Evolutionary conservation across 2,113 vertebrate genomes (phyloP), one percentile per base, ranked within the genome.

Genomic region (Percina caprodes): DNA sequence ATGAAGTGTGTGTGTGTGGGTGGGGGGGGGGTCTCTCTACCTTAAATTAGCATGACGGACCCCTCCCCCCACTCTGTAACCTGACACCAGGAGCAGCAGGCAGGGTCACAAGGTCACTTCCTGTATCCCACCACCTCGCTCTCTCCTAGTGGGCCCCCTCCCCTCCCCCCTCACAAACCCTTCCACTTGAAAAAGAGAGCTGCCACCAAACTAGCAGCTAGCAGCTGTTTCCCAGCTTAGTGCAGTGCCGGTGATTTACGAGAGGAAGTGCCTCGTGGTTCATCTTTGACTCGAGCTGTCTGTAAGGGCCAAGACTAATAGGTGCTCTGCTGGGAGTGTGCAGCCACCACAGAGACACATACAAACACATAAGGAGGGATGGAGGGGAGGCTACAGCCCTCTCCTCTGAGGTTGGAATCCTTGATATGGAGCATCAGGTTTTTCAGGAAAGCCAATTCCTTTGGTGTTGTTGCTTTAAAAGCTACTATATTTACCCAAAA

Each of bases 171-270:
- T 42, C 39, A 42, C 58, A 33, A 12, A 75, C 85, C 74, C 82
- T 92, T 75, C 70, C 94, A 92, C 90, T 91, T 93, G 89, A 96
- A 92, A 94, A 68, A 76, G 84, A 82, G 95, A 93, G 90, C 95
- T 95, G 95, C 96, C 79, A 84, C 91, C 86, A 91, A 96, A 92
- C 95, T 94, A 91, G 95, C 96, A 80, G 91, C 94, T 95, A 92
- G 92, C 97, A 97, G 97, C 97, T 99, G 97, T 96, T 97, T 97
- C 96, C 95, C 96, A 96, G 90, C 95, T 98, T 97, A 97, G 96
- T 96, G 96, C 95, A 92, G 96, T 67, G 79, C 76, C 86, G 92
- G 91, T 97, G 97, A 98, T 99, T 98, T 98, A 99, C 95, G 93
- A 93, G 92, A 93, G 93, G 91, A 94, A 95, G 92, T 92, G 83